phyloP scores from a whole-genome alignment of 2,113 vertebrate species.

The Nannobrachium achirus region DNA sequence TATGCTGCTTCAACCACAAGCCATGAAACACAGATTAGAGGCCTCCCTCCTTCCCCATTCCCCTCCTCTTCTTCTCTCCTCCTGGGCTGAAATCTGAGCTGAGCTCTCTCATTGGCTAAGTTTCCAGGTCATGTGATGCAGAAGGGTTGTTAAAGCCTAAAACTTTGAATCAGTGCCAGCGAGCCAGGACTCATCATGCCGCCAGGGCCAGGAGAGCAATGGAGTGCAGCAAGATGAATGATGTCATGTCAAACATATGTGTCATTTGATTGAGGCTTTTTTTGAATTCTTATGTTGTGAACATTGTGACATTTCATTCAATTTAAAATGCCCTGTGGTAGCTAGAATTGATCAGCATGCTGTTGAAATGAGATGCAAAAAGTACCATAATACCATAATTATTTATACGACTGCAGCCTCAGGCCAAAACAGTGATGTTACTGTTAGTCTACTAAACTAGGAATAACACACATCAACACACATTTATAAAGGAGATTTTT shows the following conservation, averaged over 20 bases:
- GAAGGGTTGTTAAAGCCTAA: conserved; percentile 51
- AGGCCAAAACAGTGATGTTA: no score
- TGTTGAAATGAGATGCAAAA: no score
- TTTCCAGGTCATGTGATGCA: conserved; percentile 73
- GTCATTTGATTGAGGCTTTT: no score
- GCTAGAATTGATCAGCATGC: no score
- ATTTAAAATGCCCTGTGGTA: no score
- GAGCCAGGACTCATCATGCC: conserved; percentile 27
- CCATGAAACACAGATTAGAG: conserved; percentile 61
- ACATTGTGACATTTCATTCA: no score
- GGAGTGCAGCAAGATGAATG: no score
- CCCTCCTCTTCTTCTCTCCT: conserved; percentile 45
- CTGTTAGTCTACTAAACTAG: not conserved
- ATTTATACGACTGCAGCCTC: not conserved
- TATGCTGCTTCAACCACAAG: conserved; percentile 22
- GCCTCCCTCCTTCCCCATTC: conserved; percentile 1
- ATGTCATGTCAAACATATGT: no score
- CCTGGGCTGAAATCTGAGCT: conserved; percentile 80
- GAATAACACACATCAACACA: no score
- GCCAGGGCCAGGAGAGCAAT: not conserved
- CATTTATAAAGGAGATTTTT: no score
- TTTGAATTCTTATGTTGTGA: no score
- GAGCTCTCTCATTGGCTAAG: conserved; percentile 68
- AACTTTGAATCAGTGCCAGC: conserved; percentile 66
- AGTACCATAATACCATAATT: no score